A percentile compares a stretch with the other conserved stretches of the same genome.
Evolutionary conservation across 2,797 vertebrate genomes (phyloP).

Genomic region (Pantherophis vulpinus): DNA sequence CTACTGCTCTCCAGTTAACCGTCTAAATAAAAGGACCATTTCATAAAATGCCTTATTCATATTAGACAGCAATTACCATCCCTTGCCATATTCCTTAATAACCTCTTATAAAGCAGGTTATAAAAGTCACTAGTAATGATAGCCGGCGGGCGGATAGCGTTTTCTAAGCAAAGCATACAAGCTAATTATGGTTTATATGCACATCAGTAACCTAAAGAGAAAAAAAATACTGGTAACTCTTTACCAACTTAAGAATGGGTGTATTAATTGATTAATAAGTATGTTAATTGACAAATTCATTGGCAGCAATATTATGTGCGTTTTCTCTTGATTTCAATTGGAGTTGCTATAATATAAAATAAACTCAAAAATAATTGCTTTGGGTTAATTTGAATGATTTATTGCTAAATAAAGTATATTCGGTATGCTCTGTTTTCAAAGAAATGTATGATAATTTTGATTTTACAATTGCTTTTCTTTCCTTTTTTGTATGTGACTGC

Average conservation of each 20-base stretch:
- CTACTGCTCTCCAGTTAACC: slow-evolving; percentile 65
- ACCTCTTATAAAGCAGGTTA: slow-evolving; percentile 72
- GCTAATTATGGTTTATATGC: slow-evolving; percentile 49
- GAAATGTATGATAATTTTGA: neutral
- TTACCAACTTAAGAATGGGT: slow-evolving; percentile 38
- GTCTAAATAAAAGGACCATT: slow-evolving; percentile 69
- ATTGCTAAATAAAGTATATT: slow-evolving; percentile 3
- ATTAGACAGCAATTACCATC: slow-evolving; percentile 71
- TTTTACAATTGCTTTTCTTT: neutral
- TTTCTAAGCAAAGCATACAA: slow-evolving; percentile 53
- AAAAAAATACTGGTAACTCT: slow-evolving; percentile 43
- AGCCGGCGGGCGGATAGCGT: slow-evolving; percentile 61
- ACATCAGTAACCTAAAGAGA: slow-evolving; percentile 54
- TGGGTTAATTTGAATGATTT: slow-evolving; percentile 28
- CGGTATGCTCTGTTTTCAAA: slow-evolving; percentile 5
- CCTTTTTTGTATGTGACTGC: neutral
- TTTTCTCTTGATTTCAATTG: slow-evolving; percentile 31
- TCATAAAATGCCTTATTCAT: slow-evolving; percentile 72
- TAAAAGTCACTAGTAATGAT: slow-evolving; percentile 67
- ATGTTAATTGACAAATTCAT: slow-evolving; percentile 36
- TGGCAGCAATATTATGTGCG: slow-evolving; percentile 18
- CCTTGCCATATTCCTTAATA: slow-evolving; percentile 75
- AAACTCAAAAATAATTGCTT: slow-evolving; percentile 34
- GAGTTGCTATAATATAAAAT: slow-evolving; percentile 22
- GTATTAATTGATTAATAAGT: slow-evolving; percentile 48